Conservation (phyloP, 1,140 invertebrate genomes). For the Ectropis grisescens region DNA sequence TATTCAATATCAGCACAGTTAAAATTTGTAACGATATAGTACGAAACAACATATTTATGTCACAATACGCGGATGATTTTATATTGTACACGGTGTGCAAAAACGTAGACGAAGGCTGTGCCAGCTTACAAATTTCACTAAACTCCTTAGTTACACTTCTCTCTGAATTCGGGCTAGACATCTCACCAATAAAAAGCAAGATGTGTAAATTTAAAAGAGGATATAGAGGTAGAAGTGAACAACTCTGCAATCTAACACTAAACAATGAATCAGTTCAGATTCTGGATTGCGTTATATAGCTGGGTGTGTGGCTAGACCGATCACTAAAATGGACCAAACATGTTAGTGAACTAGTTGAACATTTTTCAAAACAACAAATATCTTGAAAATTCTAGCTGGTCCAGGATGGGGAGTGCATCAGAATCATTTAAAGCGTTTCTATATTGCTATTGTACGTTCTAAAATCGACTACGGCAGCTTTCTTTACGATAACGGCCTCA, state of each 20-base stretch:
- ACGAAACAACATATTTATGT: background rate
- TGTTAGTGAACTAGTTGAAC: background rate
- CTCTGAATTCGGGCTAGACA: background rate
- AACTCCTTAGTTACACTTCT: background rate
- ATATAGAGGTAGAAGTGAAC: background rate
- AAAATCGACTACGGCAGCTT: background rate
- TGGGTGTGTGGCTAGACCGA: background rate
- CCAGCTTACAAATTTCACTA: background rate
- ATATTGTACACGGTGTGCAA: background rate
- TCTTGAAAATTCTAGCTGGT: background rate
- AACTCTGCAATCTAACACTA: background rate
- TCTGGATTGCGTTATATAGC: background rate
- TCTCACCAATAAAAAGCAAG: background rate
- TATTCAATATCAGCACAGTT: background rate
- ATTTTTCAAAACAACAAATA: background rate
- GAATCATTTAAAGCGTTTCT: background rate
- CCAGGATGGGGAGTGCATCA: background rate
- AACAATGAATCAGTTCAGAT: background rate
- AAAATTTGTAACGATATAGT: background rate
- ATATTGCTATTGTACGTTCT: background rate
- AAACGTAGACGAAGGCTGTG: background rate
- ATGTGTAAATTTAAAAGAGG: background rate
- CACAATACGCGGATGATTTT: slow-evolving; percentile 1
- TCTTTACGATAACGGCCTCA: background rate
- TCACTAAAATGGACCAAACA: background rate